Base-by-base conservation (phyloP, 2,113 vertebrate genomes). In the Burhinus oedicnemus region DNA sequence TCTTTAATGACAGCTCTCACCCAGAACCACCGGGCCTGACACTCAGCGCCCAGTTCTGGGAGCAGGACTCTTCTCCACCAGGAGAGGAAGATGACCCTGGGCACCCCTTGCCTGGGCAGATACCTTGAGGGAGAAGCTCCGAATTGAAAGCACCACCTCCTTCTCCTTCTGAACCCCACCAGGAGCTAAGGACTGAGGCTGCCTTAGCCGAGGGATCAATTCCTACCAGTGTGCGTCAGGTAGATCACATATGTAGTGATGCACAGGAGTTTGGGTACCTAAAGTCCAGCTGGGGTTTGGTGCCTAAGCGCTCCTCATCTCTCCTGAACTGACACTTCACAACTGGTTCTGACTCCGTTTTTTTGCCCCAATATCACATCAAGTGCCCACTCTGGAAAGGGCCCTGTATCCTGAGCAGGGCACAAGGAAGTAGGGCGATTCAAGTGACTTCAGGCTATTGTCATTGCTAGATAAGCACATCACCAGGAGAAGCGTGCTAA, bases 391-490 rank as follows among this genome's bases (percentile, higher is more conserved):
- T 51, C 27, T 90, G 19, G 15, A 42, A 92, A 38, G 8, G 6
- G 13, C 12, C 30, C 57, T 54, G 2, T 61, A 38, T 69, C 44
- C 44, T 69, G 36, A 70, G 25, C 15, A 83, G 5, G 3, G 11
- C 51, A 54, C 1, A 8, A 65, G 47, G 36, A 83, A 77, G 57
- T 2, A 49, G 7, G 30, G 5, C 0, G 2, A 6, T 52, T 61
- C 2, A 11, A 69, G 8, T 14, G 19, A 68, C 71, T 91, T 78
- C 51, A 64, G 38, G 6, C 36, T 61, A 32, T 42, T 30, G 6
- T 15, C 57, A 7, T 12, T 64, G 36, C 47, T 25, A 22, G 36
- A 57, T 34, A 44, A 66, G 38, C 45, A 62, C 5, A 20, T 36
- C 9, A 18, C 18, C 29, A 64, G 26, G 44, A 75, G 47, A 70